phyloP scores from a whole-genome alignment of 1,140 invertebrate species.

The Marisa cornuarietis region DNA sequence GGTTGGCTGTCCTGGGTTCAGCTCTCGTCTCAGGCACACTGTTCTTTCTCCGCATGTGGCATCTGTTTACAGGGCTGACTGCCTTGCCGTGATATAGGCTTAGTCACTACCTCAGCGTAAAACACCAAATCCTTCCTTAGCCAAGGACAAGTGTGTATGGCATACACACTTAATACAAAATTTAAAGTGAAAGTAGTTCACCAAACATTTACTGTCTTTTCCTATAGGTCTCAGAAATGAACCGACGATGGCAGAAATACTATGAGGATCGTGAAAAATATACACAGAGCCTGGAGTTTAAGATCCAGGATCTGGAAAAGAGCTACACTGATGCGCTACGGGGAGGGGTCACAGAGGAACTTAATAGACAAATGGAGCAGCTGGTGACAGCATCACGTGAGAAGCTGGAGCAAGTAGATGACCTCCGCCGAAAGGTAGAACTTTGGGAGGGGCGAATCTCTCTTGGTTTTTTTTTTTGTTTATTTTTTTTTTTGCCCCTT shows the following conservation, averaged over 20 bases:
- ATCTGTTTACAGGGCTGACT: too few relatives aligned
- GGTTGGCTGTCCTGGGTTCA: too few relatives aligned
- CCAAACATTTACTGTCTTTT: neutral
- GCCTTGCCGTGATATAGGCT: too few relatives aligned
- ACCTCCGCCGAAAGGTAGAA: constrained; percentile 6
- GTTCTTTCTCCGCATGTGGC: too few relatives aligned
- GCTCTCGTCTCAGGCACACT: too few relatives aligned
- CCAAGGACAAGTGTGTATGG: neutral
- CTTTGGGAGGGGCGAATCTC: too few relatives aligned
- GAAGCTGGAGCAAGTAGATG: constrained; percentile 16
- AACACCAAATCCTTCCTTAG: too few relatives aligned
- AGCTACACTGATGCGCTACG: constrained; percentile 15
- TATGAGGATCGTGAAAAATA: constrained; percentile 43
- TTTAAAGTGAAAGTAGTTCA: neutral
- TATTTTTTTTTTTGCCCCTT: too few relatives aligned
- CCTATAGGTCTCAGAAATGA: constrained; percentile 52
- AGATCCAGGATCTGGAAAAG: constrained; percentile 26
- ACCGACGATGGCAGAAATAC: constrained; percentile 55
- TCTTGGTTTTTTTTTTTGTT: too few relatives aligned
- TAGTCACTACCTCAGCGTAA: too few relatives aligned
- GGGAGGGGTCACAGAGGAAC: constrained; percentile 2
- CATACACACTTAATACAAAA: neutral
- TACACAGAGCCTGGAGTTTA: constrained; percentile 31
- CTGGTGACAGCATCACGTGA: constrained; percentile 7
- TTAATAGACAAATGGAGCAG: constrained; percentile 10